Evolutionary conservation across 2,888 invertebrate species (phyloP), one percentile per base, ranked within the genome.

Genomic region (Lasioglossum figueresi): DNA sequence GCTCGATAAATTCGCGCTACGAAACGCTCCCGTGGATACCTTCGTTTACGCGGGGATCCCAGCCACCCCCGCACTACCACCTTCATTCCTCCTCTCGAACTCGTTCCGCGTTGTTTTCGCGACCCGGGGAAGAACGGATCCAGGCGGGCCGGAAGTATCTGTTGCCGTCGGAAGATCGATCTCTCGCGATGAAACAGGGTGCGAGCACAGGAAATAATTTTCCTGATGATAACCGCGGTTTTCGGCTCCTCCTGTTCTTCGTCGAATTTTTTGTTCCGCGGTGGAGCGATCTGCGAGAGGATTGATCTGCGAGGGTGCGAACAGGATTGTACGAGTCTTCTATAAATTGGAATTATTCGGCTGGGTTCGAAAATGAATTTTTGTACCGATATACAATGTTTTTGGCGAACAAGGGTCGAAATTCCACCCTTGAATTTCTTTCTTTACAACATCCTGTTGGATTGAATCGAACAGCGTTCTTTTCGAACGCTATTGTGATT

Each of bases 1-100:
- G 84, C 84, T 72, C 84, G 78, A 84, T 84, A 84, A 84, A 84
- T 83, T 84, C 52, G 74, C 71, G 83, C 74, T 79, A 84, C 83
- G 75, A 83, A 79, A 84, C 63, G 84, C 40, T 70, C 23, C 34
- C 23, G 70, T 37, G 52, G 73, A 77, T 48, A 45, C 84, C 52
- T 83, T 75, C 84, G 84, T 83, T 84, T 83, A 71, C 84, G 75
- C 71, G 83, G 40, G 23, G 75, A 66, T 52, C 75, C 63, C 78
- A 84, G 79, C 74, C 83, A 75, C 63, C n/a, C 70, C 5, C 23
- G 4, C 4, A 12, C 37, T 23, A 31, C 12, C 27, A 40, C 76
- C 63, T 76, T 70, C 34, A 52, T 78, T 66, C 10, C 66, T 10
- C 27, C 31, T 34, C 19, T 19, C 10, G 75, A 19, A 40, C 63